Evolutionary conservation across 2,797 vertebrate genomes (phyloP).

Genomic region (Sebastes matsubarae): DNA sequence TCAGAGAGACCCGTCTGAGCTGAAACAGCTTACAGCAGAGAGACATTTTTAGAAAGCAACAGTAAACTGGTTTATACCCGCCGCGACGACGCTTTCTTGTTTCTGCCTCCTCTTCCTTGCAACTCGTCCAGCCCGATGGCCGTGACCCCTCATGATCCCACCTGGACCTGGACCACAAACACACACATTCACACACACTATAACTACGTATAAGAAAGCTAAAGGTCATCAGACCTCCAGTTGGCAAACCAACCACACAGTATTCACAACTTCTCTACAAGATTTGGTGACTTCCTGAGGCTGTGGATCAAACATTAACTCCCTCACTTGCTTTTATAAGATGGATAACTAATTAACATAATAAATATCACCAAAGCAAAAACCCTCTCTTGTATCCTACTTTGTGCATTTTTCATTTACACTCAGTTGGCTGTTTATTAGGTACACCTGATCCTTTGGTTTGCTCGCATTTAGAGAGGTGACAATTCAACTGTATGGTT

Average conservation of each 20-base stretch:
- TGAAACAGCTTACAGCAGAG: background rate
- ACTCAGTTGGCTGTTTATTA: background rate
- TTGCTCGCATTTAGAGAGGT: background rate
- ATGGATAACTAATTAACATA: background rate
- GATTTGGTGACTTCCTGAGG: background rate
- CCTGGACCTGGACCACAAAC: background rate
- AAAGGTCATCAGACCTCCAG: background rate
- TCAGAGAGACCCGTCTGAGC: no score
- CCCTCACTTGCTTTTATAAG: no score
- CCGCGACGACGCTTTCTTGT: background rate
- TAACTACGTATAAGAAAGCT: background rate
- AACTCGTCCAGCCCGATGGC: slow-evolving; percentile 45
- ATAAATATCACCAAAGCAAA: background rate
- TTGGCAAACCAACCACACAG: background rate
- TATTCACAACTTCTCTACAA: background rate
- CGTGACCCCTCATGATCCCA: slow-evolving; percentile 30
- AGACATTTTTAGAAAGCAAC: background rate
- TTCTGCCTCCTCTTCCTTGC: slow-evolving; percentile 66
- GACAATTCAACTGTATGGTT: background rate
- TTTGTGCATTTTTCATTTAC: background rate
- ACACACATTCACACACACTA: background rate
- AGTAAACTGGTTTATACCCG: slow-evolving; percentile 43
- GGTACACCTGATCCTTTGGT: background rate
- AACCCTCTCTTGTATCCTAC: background rate
- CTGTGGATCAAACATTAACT: no score